These are phyloP conservation scores for Spatulosminthurus flaviceps DNA, from an alignment of 2,888 invertebrate genomes.

Conservation along the genomic window DNA sequence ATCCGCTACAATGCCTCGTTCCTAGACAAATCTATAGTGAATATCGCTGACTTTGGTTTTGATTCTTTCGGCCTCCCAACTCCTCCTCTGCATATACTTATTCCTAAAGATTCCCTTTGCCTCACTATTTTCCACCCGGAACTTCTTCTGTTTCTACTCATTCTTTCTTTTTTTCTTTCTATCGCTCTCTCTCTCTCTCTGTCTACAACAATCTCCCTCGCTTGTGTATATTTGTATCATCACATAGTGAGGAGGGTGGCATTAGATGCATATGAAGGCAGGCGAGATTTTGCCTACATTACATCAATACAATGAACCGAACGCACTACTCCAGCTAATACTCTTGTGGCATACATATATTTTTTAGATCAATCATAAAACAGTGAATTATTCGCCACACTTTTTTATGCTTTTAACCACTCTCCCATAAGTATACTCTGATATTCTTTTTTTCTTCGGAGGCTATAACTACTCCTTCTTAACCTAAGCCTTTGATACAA, in stretches of 20 bases:
- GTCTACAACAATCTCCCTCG: not conserved
- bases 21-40: slow-evolving; percentile 47
- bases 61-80: slow-evolving; percentile 36
- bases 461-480: not conserved
- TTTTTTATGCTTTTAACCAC: slow-evolving; percentile 40
- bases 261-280: too few relatives aligned
- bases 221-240: slow-evolving; percentile 18
- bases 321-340: too few relatives aligned
- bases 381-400: slow-evolving; percentile 52
- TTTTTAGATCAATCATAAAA: slow-evolving; percentile 45
- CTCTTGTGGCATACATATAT: slow-evolving; percentile 9
- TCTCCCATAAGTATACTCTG: not conserved
- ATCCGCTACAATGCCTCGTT: slow-evolving; percentile 23
- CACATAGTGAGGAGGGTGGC: too few relatives aligned
- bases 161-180: not conserved
- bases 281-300: too few relatives aligned
- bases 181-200: slow-evolving; percentile 23
- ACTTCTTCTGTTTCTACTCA: slow-evolving; percentile 16
- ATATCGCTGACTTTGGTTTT: slow-evolving; percentile 50
- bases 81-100: slow-evolving; percentile 16
- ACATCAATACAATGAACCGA: too few relatives aligned
- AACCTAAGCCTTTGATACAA: slow-evolving; percentile 13
- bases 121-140: not conserved
- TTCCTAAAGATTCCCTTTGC: not conserved
- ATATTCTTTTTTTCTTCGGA: not conserved